Conservation (phyloP, 2,888 invertebrate genomes). For the Baronia brevicornis region DNA sequence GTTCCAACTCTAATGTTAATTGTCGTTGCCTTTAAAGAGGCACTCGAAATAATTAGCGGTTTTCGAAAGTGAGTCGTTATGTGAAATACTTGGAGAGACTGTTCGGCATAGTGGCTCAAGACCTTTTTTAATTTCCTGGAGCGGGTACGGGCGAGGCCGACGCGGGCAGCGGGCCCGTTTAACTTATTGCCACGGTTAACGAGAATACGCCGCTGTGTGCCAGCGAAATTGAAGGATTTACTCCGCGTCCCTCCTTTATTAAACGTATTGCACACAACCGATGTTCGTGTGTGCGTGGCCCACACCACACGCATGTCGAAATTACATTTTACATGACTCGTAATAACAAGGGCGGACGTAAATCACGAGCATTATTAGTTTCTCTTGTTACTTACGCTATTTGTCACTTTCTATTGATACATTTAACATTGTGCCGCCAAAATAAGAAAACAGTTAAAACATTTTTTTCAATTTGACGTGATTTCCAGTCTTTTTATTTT, state of each 20-base stretch:
- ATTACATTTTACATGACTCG: conserved; percentile 76
- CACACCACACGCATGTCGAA: conserved; percentile 62
- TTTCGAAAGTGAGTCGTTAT: conserved; percentile 8
- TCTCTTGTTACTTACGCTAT: conserved; percentile 63
- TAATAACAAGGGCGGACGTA: conserved; percentile 74
- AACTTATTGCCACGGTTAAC: conserved; percentile 76
- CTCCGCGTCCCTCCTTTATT: conserved; percentile 75
- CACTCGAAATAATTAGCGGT: conserved; percentile 23
- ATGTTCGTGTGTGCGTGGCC: conserved; percentile 41
- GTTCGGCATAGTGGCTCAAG: conserved; percentile 45
- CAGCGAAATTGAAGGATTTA: conserved; percentile 76
- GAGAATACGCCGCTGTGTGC: conserved; percentile 74
- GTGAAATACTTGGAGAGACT: conserved; percentile 25
- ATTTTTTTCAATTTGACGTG: no score
- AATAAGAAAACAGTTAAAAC: no score
- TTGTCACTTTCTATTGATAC: conserved; percentile 66
- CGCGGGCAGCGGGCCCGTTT: conserved; percentile 56
- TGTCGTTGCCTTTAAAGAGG: conserved; percentile 21
- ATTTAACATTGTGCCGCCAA: no score
- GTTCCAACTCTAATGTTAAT: conserved; percentile 16
- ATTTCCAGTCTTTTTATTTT: no score
- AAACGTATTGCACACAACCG: conserved; percentile 69
- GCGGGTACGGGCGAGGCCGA: conserved; percentile 33
- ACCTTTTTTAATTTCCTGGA: conserved; percentile 67
- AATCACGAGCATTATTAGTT: conserved; percentile 74